Evolutionary conservation across 2,888 invertebrate genomes (phyloP).

Genomic region (Eledona agricola): DNA sequence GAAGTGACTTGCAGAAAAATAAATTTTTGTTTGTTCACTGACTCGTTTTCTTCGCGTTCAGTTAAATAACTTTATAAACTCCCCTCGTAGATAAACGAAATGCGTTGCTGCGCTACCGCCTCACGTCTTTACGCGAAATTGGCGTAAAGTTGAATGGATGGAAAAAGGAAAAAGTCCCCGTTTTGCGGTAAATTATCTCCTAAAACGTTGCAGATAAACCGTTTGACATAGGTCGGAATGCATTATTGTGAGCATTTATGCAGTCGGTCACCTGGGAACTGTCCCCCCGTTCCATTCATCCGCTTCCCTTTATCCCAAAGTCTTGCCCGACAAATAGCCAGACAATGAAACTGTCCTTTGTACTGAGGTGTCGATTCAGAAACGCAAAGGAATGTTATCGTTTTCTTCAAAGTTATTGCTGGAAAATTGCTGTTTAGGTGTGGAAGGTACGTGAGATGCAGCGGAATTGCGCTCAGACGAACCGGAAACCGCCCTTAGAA

Average conservation of each 20-base stretch:
- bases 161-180: no score
- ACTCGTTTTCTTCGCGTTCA: no score
- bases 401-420: slow-evolving; percentile 47
- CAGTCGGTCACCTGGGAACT: slow-evolving; percentile 50
- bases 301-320: slow-evolving; percentile 46
- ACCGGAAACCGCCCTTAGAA: slow-evolving; percentile 26
- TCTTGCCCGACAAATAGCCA: slow-evolving; percentile 54
- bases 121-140: no score
- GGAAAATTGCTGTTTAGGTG: slow-evolving; percentile 45
- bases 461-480: slow-evolving; percentile 30
- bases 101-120: no score
- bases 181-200: slow-evolving; percentile 47
- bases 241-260: slow-evolving; percentile 47
- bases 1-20: no score
- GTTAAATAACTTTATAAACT: no score
- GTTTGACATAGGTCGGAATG: slow-evolving; percentile 44
- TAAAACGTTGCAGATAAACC: slow-evolving; percentile 41
- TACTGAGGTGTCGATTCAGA: slow-evolving; percentile 52
- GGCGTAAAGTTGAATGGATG: no score
- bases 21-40: no score
- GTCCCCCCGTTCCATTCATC: slow-evolving; percentile 44
- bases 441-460: slow-evolving; percentile 28
- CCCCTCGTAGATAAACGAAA: no score
- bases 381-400: slow-evolving; percentile 48
- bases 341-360: slow-evolving; percentile 54